phyloP scores from a whole-genome alignment of 2,797 vertebrate genomes.

The Gephyroberyx darwinii region DNA sequence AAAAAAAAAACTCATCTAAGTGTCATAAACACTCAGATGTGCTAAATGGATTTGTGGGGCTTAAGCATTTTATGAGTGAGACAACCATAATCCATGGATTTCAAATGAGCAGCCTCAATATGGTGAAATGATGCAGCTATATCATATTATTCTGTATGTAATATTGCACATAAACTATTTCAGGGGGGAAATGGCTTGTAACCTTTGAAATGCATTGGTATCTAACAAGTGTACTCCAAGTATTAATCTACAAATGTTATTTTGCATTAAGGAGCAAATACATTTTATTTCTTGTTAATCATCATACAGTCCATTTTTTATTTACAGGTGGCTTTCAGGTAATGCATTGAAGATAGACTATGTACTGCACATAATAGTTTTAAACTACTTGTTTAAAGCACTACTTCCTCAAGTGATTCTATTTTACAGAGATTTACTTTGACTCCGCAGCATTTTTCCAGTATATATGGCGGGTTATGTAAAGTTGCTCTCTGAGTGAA shows the following conservation, averaged over 20 bases:
- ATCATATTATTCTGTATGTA: not conserved
- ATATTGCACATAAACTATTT: not conserved
- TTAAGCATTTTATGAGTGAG: conserved; percentile 4
- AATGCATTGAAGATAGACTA: too few species aligned
- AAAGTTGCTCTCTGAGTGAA: not conserved
- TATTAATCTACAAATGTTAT: too few species aligned
- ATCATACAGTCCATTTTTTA: too few species aligned
- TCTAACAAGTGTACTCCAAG: too few species aligned
- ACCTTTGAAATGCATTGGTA: not conserved
- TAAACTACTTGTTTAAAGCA: not conserved
- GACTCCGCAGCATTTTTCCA: not conserved
- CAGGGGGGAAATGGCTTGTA: not conserved
- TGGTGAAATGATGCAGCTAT: conserved; percentile 7
- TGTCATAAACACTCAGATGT: not conserved
- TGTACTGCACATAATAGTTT: not conserved
- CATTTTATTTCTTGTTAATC: not conserved
- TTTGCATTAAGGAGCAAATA: not conserved
- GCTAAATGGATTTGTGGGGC: conserved; percentile 15
- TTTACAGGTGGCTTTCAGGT: too few species aligned
- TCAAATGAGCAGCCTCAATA: conserved; percentile 4
- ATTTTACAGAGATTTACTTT: not conserved
- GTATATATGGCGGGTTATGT: not conserved
- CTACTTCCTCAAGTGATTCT: too few species aligned
- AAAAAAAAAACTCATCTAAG: too few species aligned
- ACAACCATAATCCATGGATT: conserved; percentile 5